Conservation (phyloP, 1,140 invertebrate genomes). For the Camponotus pennsylvanicus region DNA sequence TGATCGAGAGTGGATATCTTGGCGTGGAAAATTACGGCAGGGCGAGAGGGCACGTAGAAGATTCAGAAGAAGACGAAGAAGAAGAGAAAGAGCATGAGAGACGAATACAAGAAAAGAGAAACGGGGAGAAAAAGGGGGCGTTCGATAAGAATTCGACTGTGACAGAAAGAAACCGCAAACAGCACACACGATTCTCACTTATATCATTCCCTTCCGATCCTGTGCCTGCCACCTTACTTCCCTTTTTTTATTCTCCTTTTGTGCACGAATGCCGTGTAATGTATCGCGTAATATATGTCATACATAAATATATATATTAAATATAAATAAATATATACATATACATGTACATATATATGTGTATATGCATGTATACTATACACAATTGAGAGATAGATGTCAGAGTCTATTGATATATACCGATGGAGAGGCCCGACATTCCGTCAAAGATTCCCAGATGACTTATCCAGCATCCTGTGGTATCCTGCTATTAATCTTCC, state of each 20-base stretch:
- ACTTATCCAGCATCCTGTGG: constrained; percentile 17
- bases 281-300: constrained; percentile 52
- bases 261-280: constrained; percentile 54
- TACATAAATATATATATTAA: constrained; percentile 37
- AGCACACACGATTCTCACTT: constrained; percentile 47
- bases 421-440: constrained; percentile 54
- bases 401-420: constrained; percentile 46
- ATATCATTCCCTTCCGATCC: constrained; percentile 51
- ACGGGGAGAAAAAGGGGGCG: constrained; percentile 34
- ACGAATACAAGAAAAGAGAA: background rate
- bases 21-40: constrained; percentile 73
- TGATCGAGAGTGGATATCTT: constrained; percentile 73
- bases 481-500: constrained; percentile 10
- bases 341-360: background rate
- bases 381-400: background rate
- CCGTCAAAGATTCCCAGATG: constrained; percentile 48
- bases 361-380: background rate
- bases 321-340: constrained; percentile 29
- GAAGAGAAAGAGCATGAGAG: constrained; percentile 2
- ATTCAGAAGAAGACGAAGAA: constrained; percentile 39
- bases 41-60: constrained; percentile 63
- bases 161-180: constrained; percentile 72
- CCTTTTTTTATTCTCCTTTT: constrained; percentile 45
- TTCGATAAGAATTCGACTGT: constrained; percentile 63
- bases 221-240: background rate